Conservation (phyloP, 2,888 invertebrate genomes). For the Parnassius mnemosyne region DNA sequence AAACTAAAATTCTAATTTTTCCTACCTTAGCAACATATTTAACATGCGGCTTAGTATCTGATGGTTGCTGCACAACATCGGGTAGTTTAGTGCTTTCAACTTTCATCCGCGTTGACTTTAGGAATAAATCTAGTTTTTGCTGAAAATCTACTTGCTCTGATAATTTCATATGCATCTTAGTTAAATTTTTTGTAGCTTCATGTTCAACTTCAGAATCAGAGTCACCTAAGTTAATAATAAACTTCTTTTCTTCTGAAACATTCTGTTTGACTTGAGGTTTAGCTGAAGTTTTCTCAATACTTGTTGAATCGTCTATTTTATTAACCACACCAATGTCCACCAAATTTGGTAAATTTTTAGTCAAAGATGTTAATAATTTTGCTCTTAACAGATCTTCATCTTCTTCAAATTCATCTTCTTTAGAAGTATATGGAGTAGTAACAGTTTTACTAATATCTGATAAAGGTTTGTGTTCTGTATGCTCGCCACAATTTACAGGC, state of each 20-base stretch:
- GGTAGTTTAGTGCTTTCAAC: slow-evolving; percentile 60
- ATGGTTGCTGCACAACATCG: slow-evolving; percentile 51
- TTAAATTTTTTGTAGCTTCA: slow-evolving; percentile 74
- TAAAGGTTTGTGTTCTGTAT: slow-evolving; percentile 15
- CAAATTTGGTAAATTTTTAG: slow-evolving; percentile 76
- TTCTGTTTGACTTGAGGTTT: slow-evolving; percentile 33
- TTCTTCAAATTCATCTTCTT: slow-evolving; percentile 74
- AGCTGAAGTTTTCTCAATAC: slow-evolving; percentile 19
- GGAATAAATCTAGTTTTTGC: slow-evolving; percentile 65
- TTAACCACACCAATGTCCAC: slow-evolving; percentile 48
- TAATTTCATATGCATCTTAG: slow-evolving; percentile 74
- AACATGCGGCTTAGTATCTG: slow-evolving; percentile 47
- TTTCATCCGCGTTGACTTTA: slow-evolving; percentile 68
- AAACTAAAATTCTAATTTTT: slow-evolving; percentile 13
- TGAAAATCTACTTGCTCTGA: slow-evolving; percentile 69
- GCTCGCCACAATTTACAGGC: slow-evolving; percentile 31
- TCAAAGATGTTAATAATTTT: slow-evolving; percentile 79
- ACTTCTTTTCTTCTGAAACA: slow-evolving; percentile 58
- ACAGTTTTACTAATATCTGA: slow-evolving; percentile 2
- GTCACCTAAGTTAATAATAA: slow-evolving; percentile 68
- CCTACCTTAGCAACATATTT: slow-evolving; percentile 72
- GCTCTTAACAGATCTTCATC: slow-evolving; percentile 82
- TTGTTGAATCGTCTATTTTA: slow-evolving; percentile 35
- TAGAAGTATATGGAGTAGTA: slow-evolving; percentile 6
- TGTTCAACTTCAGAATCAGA: slow-evolving; percentile 76